Base-by-base conservation (phyloP, 1,140 invertebrate genomes). In the Drosophila nebulosa region DNA sequence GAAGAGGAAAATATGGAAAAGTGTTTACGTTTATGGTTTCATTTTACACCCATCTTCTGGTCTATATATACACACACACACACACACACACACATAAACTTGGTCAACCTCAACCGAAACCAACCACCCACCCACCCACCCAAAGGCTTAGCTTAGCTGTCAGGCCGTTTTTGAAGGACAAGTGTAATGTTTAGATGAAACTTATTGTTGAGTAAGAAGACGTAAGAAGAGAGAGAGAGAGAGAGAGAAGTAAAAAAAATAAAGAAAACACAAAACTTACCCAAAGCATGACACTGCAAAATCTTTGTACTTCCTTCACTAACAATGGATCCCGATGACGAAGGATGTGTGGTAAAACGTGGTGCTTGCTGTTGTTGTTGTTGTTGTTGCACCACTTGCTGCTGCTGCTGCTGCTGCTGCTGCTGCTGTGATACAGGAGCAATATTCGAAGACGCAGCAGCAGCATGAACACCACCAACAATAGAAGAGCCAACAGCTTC, bases 291-390 rank as follows among this genome's bases (percentile, higher is more conserved):
- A 92, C 96, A 97, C 91, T 97, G 96, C 63, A 97, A 93, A 91
- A 97, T 97, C 94, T 97, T 98, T 10, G 95, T 97, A 69, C 95
- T 94, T 89, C 96, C 96, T 93, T 97, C 96, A 90, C 94, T 95
- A 76, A 97, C 95, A 85, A 97, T 95, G 89, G 95, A 96, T 71
- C 96, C 96, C 69, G 95, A 95, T 35, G 95, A 94, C 26, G 96
- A 96, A 12, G 96, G 96, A 83, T 96, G 95, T 69, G 94, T 96
- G 71, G 95, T 95, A 91, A 97, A 97, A 64, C 96, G 92, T 26
- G 97, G 97, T 39, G 96, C 95, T 92, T 97, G 95, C 64, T 96
- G 92, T 63, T 86, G 84, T 64, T 74, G 72, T 14, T 58, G 67
- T 32, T 36, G 68, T 1, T 9, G 65, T 22, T 24, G 32, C 51